Evolutionary conservation across 2,888 invertebrate species (phyloP).

Genomic region (Coleophora flavipennella): DNA sequence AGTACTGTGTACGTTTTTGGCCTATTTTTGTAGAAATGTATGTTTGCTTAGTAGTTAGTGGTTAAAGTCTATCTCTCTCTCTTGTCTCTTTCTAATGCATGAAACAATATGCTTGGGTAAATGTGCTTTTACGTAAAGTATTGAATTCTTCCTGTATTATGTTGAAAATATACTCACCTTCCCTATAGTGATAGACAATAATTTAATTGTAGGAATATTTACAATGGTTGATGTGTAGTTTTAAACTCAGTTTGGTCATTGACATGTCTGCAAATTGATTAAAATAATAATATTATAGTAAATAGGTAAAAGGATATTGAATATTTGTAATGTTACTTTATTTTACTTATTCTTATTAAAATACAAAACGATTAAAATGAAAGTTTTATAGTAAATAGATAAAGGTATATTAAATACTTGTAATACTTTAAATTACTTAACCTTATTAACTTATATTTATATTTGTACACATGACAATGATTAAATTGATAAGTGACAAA

Average conservation of each 20-base stretch:
- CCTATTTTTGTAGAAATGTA: not conserved
- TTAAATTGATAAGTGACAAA: no score
- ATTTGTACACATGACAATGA: no score
- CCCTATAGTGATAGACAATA: not conserved
- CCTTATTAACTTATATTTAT: no score
- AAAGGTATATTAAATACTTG: no score
- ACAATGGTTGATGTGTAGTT: not conserved
- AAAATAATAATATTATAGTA: no score
- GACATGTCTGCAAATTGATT: not conserved
- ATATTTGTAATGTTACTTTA: no score
- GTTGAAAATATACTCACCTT: not conserved
- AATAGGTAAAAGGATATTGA: no score
- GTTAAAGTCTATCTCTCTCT: constrained; percentile 19
- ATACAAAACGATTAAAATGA: not conserved
- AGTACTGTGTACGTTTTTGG: not conserved
- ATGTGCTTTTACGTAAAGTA: constrained; percentile 31
- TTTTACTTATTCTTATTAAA: no score
- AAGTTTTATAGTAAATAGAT: no score
- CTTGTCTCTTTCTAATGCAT: constrained; percentile 35
- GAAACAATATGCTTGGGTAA: constrained; percentile 44
- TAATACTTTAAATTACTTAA: no score
- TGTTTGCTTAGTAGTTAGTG: constrained; percentile 28
- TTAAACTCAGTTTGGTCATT: not conserved
- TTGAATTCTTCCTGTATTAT: constrained; percentile 9
- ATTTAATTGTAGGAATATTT: not conserved